Base-by-base conservation (phyloP, 30 jellyfish, hydroid and myxozoan genomes). In the Rhopilema esculentum region DNA sequence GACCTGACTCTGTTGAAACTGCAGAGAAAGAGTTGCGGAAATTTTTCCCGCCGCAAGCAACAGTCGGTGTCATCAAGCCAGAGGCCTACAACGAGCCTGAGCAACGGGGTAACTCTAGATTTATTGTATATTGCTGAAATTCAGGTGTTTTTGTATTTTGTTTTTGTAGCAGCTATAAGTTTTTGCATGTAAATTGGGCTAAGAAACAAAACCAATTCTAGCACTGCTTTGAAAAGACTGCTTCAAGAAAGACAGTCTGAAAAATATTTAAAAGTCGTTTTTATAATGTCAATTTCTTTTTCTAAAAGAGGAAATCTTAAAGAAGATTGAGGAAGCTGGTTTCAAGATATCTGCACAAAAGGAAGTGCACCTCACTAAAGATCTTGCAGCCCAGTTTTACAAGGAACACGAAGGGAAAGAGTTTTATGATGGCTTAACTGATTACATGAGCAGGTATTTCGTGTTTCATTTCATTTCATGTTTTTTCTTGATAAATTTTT, bases 51-150 rank as follows among this genome's bases (percentile, higher is more conserved):
- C 77, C 89, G 30, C 95, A 94, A 68, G 82, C 97, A 4, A 94
- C 97, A 24, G 95, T 94, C 25, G 98, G 97, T 17, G 98, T 94
- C 77, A 89, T 94, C 84, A 94, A 94, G 82, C 98, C 98, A 18
- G 97, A 94, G 4, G 95, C 86, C 1, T 88, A 89, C 70, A 85
- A 75, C 25, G 88, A 73, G 27, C 91, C 90, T 49, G 97, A 90
- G 20, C 96, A 94, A 72, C 82, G 93, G 68, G 97, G 97, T 88
- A 69, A 19, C 7, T n/a, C 1, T 7, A 32, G 25, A 70, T 26
- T 70, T 67, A 7, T 23, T 67, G 49, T 17, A 17, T 67, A 30
- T 4, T 4, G 8, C n/a, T 63, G 30, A 8, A 7, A 4, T 63
- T 63, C 25, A 4, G n/a, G n/a, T 63, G 4, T 17, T 6, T n/a